phyloP scores from a whole-genome alignment of 1,140 invertebrate genomes.

The Drosophila yakuba region DNA sequence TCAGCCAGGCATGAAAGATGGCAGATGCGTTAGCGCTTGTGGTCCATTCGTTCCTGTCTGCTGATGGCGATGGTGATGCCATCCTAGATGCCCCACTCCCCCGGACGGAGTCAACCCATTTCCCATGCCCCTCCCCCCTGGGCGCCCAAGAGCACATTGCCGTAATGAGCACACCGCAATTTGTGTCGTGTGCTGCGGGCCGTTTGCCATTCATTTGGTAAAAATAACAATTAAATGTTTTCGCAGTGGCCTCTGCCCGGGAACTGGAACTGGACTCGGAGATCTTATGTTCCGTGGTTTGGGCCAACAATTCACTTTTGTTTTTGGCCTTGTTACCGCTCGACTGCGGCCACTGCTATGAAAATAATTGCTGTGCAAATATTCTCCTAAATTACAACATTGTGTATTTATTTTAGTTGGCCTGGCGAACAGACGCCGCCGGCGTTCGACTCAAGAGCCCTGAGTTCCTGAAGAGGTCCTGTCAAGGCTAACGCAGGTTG shows the following conservation, averaged over 20 bases:
- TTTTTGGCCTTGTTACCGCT: slow-evolving; percentile 65
- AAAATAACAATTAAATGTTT: slow-evolving; percentile 84
- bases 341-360: slow-evolving; percentile 50
- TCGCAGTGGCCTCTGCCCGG: slow-evolving; percentile 67
- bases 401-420: slow-evolving; percentile 77
- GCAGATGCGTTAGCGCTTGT: slow-evolving; percentile 69
- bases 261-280: slow-evolving; percentile 39
- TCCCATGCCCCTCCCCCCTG: neutral
- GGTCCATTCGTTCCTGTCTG: slow-evolving; percentile 37
- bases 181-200: slow-evolving; percentile 79
- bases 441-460: slow-evolving; percentile 29
- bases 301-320: slow-evolving; percentile 72
- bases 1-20: slow-evolving; percentile 70
- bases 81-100: slow-evolving; percentile 9
- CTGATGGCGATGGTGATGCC: slow-evolving; percentile 21
- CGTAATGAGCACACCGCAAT: slow-evolving; percentile 81
- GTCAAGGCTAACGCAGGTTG: slow-evolving; percentile 44
- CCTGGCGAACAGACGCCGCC: slow-evolving; percentile 42
- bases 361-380: slow-evolving; percentile 80
- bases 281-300: slow-evolving; percentile 21
- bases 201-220: slow-evolving; percentile 82
- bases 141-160: slow-evolving; percentile 54
- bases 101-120: slow-evolving; percentile 28
- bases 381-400: slow-evolving; percentile 76
- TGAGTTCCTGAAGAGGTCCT: slow-evolving; percentile 31